Base-by-base conservation (phyloP, 2,888 invertebrate species). In the Dastarcus helophoroides region DNA sequence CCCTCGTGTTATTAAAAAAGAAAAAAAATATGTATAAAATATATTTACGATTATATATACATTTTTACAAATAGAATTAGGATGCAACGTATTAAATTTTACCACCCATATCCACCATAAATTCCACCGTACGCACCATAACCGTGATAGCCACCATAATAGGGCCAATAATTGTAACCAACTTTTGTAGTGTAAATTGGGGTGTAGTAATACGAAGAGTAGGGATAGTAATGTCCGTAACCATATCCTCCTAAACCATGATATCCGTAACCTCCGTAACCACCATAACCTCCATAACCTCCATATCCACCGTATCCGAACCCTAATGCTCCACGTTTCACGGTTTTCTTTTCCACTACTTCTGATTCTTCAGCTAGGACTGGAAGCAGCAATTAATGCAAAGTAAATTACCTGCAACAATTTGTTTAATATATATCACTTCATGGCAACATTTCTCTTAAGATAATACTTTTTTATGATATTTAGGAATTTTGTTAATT, bases 301-400 rank as follows among this genome's bases (percentile, higher is more conserved):
- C 41, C 41, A 9, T 42, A 23, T 22, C 15, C n/a, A n/a, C 46
- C 45, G 31, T 43, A 45, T 8, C 41, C 40, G 28, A 38, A 32
- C 11, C 48, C 48, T n/a, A 50, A 32, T 2, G 33, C 33, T 3
- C 55, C 54, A 22, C 57, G 42, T 41, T 56, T 56, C 6, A 48
- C 41, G 10, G 48, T 47, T 34, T 44, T 49, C 38, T 54, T 56
- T 25, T 33, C 3, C 24, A 16, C 22, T 7, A 23, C 43, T 26
- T 38, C 45, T 4, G 31, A 38, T 24, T 25, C 41, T 21, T 37
- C 43, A n/a, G n/a, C n/a, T n/a, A n/a, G n/a, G n/a, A n/a, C n/a
- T n/a, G n/a, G n/a, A n/a, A n/a, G n/a, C n/a, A n/a, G n/a, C n/a
- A n/a, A n/a, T n/a, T n/a, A n/a, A n/a, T n/a, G n/a, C n/a, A n/a